phyloP scores from a whole-genome alignment of 92 coral and sea anemone genomes.

The Paramuricea clavata region DNA sequence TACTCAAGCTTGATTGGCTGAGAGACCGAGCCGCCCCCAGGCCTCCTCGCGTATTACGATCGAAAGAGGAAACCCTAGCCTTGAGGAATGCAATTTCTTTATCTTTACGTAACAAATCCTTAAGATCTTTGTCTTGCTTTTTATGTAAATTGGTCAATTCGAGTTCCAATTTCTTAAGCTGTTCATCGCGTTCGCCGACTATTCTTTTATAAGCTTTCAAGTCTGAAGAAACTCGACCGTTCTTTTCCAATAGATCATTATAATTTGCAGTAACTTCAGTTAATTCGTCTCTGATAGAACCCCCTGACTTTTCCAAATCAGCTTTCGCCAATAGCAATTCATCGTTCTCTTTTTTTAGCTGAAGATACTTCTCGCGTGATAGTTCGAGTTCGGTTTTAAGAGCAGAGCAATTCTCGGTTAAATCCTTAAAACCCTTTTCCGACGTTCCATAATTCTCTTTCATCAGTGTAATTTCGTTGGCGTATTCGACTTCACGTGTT shows the following conservation, averaged over 20 bases:
- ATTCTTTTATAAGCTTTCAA: constrained; percentile 50
- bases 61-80: constrained; percentile 26
- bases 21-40: background rate
- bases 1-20: constrained; percentile 13
- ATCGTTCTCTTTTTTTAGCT: constrained; percentile 18
- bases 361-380: constrained; percentile 7
- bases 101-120: constrained; percentile 25
- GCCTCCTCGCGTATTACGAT: background rate
- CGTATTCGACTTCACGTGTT: background rate
- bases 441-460: constrained; percentile 21
- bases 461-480: constrained; percentile 5
- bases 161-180: constrained; percentile 27
- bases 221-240: background rate
- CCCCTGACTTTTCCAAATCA: constrained; percentile 2
- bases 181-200: constrained; percentile 27
- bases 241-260: constrained; percentile 13
- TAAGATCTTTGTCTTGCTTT: constrained; percentile 14
- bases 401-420: constrained; percentile 1
- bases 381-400: constrained; percentile 16
- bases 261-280: background rate
- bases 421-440: background rate
- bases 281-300: background rate
- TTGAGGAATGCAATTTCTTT: constrained; percentile 32
- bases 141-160: constrained; percentile 19
- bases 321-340: constrained; percentile 11